These are phyloP conservation scores for Cancer borealis DNA, from an alignment of 2,888 invertebrate genomes.

Conservation along the genomic window DNA sequence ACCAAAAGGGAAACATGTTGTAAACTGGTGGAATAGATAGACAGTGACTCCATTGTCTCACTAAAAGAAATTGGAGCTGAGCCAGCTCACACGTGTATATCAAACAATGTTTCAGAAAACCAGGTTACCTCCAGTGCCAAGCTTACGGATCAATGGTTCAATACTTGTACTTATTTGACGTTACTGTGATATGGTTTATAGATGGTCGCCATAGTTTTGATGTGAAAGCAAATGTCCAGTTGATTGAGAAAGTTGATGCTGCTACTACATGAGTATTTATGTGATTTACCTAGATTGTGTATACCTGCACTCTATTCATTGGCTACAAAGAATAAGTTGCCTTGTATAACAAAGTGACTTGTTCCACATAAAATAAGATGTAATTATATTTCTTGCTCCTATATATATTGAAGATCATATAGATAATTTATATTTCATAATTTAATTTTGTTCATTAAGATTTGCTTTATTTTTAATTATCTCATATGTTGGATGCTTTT, in stretches of 20 bases:
- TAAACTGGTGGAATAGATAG: too few species aligned
- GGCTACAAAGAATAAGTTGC: conserved; percentile 28
- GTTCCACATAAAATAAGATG: conserved; percentile 35
- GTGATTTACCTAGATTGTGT: conserved; percentile 26
- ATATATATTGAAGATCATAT: neutral
- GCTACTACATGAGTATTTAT: conserved; percentile 15
- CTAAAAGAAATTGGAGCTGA: too few species aligned
- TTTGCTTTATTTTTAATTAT: neutral
- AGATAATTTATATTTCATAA: neutral
- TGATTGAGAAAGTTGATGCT: neutral
- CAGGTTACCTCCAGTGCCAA: too few species aligned
- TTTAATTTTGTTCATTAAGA: neutral
- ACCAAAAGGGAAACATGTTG: too few species aligned
- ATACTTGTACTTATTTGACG: neutral
- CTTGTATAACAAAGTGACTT: conserved; percentile 22
- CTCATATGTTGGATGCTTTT: neutral
- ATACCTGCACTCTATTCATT: conserved; percentile 43
- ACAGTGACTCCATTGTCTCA: too few species aligned
- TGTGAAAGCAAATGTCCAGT: neutral
- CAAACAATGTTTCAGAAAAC: too few species aligned
- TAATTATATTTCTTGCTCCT: conserved; percentile 30
- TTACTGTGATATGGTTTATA: neutral
- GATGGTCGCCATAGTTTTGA: neutral
- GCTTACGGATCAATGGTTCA: too few species aligned
- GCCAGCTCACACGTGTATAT: too few species aligned